phyloP scores from a whole-genome alignment of 2,113 vertebrate genomes.

The Zosterops hypoxanthus region DNA sequence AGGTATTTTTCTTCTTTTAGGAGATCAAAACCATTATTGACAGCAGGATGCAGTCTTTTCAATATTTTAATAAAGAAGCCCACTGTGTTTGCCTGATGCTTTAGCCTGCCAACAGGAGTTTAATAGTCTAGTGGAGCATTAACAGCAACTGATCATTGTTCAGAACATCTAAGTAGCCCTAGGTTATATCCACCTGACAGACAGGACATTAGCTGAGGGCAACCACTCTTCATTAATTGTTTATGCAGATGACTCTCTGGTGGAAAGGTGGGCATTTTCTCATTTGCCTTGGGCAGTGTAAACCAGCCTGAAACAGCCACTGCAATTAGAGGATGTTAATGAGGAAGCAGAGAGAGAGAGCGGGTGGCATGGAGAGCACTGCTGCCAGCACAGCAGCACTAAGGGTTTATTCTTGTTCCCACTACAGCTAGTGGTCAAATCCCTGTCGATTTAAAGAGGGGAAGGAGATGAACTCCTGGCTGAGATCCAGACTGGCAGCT shows the following conservation, averaged over 20 bases:
- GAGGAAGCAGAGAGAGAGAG: background rate
- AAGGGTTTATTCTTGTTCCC: background rate
- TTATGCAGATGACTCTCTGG: slow-evolving; percentile 17
- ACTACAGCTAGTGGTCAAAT: background rate
- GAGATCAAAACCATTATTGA: slow-evolving; percentile 61
- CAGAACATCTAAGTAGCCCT: slow-evolving; percentile 17
- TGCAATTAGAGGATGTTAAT: slow-evolving; percentile 29
- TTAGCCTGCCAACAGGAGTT: slow-evolving; percentile 37
- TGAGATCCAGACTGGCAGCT: background rate
- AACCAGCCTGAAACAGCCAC: background rate
- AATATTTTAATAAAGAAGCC: slow-evolving; percentile 63
- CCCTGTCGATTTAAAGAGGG: background rate
- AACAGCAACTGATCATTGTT: slow-evolving; percentile 15
- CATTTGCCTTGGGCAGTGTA: slow-evolving; percentile 24
- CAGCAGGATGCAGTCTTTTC: slow-evolving; percentile 55
- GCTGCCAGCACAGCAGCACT: background rate
- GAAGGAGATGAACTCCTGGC: background rate
- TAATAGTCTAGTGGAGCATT: slow-evolving; percentile 33
- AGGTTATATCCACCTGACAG: slow-evolving; percentile 28
- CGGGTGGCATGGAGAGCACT: background rate
- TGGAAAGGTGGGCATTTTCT: slow-evolving; percentile 27
- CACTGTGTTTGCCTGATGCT: slow-evolving; percentile 8
- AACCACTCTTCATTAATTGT: slow-evolving; percentile 36
- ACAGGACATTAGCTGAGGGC: slow-evolving; percentile 1
- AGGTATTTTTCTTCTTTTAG: slow-evolving; percentile 53